Evolutionary conservation across 2,888 invertebrate species (phyloP), one percentile per base, ranked within the genome.

Genomic region (Tetrapedia diversipes): DNA sequence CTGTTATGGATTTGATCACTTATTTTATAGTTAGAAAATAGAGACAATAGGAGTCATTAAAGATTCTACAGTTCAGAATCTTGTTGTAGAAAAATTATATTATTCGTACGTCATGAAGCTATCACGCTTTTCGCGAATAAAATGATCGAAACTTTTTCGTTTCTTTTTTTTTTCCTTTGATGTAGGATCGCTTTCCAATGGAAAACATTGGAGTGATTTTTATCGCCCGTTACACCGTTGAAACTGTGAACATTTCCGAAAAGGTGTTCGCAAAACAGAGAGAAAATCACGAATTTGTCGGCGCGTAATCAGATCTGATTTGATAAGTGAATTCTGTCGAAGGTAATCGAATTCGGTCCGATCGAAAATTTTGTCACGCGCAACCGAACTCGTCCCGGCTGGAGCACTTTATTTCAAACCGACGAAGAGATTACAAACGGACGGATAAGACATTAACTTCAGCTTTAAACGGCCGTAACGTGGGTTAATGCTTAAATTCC

Each of bases 291-390:
- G 27, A 43, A 65, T 65, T 41, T 53, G 22, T 45, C 43, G 16
- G 7, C 7, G 24, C 19, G 41, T 65, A 65, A 65, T 68, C 32
- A 51, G 41, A 51, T 51, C 32, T 41, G 51, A 51, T 59, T 66
- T 39, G 59, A 32, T 37, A 27, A 67, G 10, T 49, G 39, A 49
- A 67, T 67, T 67, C 24, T 22, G 41, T 39, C 49, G 24, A 41
- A 49, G 10, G 39, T 32, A 66, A 59, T 66, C 57, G 47, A 29
- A 34, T 51, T 41, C 14, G 29, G 41, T 41, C 29, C 41, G 51
- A 53, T 53, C 34, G 34, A 10, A 19, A 34, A 53, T 53, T 53
- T 53, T 34, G 53, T 34, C 34, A 4, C 11, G 19, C 34, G 19
- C 19, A 34, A 53, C 10, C 19, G 19, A 53, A 34, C 16, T 19